Evolutionary conservation across 2,797 vertebrate species (phyloP), one percentile per base, ranked within the genome.

Genomic region (Alfaro cultratus): DNA sequence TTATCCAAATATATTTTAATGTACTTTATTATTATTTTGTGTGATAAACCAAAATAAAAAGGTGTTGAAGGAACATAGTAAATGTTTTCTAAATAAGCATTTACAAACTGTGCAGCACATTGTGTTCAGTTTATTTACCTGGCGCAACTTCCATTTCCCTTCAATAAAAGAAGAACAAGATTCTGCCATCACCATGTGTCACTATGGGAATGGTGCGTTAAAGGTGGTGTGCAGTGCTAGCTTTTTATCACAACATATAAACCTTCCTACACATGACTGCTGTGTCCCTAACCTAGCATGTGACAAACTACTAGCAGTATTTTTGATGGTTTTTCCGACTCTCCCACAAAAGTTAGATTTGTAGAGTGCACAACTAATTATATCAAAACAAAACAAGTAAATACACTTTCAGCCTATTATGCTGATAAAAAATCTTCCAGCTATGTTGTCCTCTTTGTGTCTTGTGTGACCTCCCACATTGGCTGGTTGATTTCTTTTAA

Each of bases 401-500:
- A 45, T 29, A 45, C 16, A 34, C 21, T 26, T 74, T 41, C 41
- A 31, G n/a, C 34, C 15, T 55, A 7, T 39, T 39, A 26, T 10
- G 23, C 13, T 73, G 29, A 70, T 68, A 71, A 76, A 80, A 49
- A 3, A 0, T 12, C 62, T 75, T 70, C 51, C n/a, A 21, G 75
- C 49, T 79, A 51, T 71, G 62, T 68, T 73, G 53, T 43, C 53
- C 68, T 57, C 49, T 76, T 64, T 74, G 46, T 77, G 43, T 78
- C 74, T 74, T 76, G 43, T 47, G 74, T 70, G 77, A 74, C 75
- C 49, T 13, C 77, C 73, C 72, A 39, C 41, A 80, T 74, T 55
- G 10, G 39, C 34, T 29, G 57, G 55, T 39, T 85, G 49, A 86
- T 87, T 83, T 86, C 45, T 76, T 81, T 76, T 83, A 83, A 84